A percentile compares a stretch with the other conserved stretches of the same genome.
phyloP scores from a whole-genome alignment of 1,140 invertebrate species.

The Bombus consobrinus region DNA sequence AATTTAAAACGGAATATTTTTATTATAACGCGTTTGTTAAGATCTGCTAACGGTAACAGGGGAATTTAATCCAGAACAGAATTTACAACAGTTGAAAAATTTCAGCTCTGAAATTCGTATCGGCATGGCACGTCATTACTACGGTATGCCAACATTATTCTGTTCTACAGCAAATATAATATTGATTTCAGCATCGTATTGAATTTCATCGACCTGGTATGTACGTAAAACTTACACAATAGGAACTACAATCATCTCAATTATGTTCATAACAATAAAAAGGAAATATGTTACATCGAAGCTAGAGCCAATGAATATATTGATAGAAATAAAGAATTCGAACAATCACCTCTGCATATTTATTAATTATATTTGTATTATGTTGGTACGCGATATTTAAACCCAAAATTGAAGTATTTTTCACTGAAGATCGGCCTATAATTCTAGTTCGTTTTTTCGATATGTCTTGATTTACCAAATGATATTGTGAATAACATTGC shows the following conservation, averaged over 20 bases:
- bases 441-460: no score
- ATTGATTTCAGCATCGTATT: slow-evolving; percentile 11
- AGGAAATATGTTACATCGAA: background rate
- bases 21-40: background rate
- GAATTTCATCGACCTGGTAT: background rate
- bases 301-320: background rate
- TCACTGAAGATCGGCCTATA: no score
- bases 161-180: background rate
- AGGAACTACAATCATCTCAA: background rate
- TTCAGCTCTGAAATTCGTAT: no score
- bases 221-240: background rate
- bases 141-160: background rate
- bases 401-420: no score
- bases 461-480: no score
- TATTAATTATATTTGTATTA: no score
- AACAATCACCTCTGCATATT: background rate
- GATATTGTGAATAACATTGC: no score
- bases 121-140: background rate
- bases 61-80: background rate
- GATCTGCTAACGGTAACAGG: background rate
- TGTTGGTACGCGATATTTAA: no score
- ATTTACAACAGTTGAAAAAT: background rate
- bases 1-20: background rate
- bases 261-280: background rate
- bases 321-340: background rate